phyloP scores from a whole-genome alignment of 2,888 invertebrate genomes.

The Pelosia muscerda region DNA sequence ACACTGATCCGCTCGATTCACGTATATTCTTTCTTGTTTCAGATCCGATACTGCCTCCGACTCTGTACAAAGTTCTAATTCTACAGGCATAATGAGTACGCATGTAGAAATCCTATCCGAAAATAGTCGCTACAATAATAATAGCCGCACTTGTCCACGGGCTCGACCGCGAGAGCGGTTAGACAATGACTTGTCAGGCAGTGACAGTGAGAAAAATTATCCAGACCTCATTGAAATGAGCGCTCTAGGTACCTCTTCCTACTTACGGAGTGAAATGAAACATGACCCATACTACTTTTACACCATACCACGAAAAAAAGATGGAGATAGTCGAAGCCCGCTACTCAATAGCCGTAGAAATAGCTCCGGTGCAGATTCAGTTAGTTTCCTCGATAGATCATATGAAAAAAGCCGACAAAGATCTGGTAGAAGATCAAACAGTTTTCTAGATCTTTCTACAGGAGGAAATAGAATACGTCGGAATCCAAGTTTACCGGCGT shows the following conservation, averaged over 20 bases:
- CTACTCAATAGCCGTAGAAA: conserved; percentile 90
- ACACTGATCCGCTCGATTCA: not conserved
- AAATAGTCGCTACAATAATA: conserved; percentile 78
- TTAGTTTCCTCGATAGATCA: conserved; percentile 74
- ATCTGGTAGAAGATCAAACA: conserved; percentile 88
- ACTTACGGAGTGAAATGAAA: conserved; percentile 75
- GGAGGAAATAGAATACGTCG: conserved; percentile 77
- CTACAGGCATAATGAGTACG: conserved; percentile 76
- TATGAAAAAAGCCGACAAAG: conserved; percentile 74
- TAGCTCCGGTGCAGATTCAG: conserved; percentile 90
- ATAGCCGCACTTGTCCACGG: conserved; percentile 73
- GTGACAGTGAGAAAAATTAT: conserved; percentile 85
- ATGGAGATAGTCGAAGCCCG: conserved; percentile 91
- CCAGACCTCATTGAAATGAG: conserved; percentile 87
- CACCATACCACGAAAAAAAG: conserved; percentile 88
- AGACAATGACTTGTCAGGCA: conserved; percentile 82
- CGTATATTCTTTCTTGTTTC: conserved; percentile 55
- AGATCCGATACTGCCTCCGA: conserved; percentile 82
- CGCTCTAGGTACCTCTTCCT: conserved; percentile 75
- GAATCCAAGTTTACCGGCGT: conserved; percentile 89
- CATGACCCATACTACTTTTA: conserved; percentile 87
- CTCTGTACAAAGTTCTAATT: conserved; percentile 86
- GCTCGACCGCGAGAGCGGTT: conserved; percentile 74
- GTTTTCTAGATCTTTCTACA: conserved; percentile 89
- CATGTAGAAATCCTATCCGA: conserved; percentile 75